These are phyloP conservation scores for Pitangus sulphuratus DNA, from an alignment of 2,797 vertebrate species.

Conservation along the genomic window DNA sequence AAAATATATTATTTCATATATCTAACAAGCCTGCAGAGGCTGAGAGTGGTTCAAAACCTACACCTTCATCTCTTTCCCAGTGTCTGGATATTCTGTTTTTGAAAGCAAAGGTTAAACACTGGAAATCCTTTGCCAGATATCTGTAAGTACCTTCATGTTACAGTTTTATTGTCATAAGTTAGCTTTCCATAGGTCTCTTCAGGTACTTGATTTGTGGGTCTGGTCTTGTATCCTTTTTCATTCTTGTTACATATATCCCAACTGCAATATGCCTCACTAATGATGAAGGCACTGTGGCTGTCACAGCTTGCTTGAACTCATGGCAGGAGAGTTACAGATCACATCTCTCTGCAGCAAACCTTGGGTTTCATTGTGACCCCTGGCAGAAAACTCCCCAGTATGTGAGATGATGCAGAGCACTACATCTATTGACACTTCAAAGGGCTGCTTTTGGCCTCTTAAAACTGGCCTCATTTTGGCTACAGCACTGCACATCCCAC, in stretches of 20 bases:
- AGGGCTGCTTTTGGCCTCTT: constrained; percentile 21
- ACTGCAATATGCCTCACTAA: neutral
- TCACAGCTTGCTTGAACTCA: neutral
- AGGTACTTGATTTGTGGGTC: neutral
- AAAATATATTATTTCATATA: constrained; percentile 26
- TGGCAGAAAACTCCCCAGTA: neutral
- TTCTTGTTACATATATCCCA: neutral
- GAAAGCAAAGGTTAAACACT: constrained; percentile 30
- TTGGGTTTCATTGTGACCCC: neutral
- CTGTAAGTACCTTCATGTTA: neutral
- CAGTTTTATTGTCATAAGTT: neutral
- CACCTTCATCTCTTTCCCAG: constrained; percentile 32
- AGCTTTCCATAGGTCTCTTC: neutral
- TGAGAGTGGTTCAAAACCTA: neutral
- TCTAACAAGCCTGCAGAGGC: constrained; percentile 41
- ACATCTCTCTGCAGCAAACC: neutral
- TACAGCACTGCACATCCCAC: neutral
- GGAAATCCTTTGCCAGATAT: constrained; percentile 25
- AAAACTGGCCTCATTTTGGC: neutral
- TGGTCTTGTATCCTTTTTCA: neutral
- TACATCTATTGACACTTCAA: neutral
- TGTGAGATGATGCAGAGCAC: neutral
- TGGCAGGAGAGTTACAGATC: neutral
- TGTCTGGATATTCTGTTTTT: constrained; percentile 26
- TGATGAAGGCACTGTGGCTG: neutral